Evolutionary conservation across 2,888 invertebrate genomes (phyloP), one percentile per base, ranked within the genome.

Genomic region (Andrena bicolor): DNA sequence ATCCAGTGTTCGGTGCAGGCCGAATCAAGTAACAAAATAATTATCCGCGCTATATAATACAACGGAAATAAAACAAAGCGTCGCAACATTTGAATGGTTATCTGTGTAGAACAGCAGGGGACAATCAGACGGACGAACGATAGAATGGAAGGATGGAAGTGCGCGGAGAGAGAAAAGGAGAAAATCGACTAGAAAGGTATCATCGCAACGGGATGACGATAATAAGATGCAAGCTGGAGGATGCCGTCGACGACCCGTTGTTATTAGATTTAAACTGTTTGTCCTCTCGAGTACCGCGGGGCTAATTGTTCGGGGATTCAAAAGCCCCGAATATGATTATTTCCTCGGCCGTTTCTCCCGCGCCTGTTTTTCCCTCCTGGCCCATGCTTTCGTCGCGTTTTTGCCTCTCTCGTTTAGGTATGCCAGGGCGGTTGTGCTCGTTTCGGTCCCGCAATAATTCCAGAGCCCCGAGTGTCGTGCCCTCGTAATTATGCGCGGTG

Each of bases 211-310:
- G 73, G 60, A 63, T 58, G 71, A 68, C 65, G 66, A 77, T 73
- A 83, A 86, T 78, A 78, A 83, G 70, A 83, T 66, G 74, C 64
- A 60, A 68, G 61, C 56, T 4, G 66, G 53, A 32, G 35, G 63
- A 64, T 53, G 53, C 28, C 35, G 60, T 77, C 78, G 81, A 85
- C 84, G 88, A 70, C 77, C 73, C 76, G 84, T 65, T 75, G 89
- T 90, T 90, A 91, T 91, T 90, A 91, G 85, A 91, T 91, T 91
- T 87, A 88, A 91, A 90, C 87, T 86, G 90, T 89, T 89, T 89
- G 87, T 85, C 78, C 85, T 84, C 80, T 82, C 84, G 79, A 83
- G 85, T 80, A 80, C 69, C 63, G 32, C 85, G 83, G 72, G 75
- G 82, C 87, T 91, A 91, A 91, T 91, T 90, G 89, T 90, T 86